phyloP scores from a whole-genome alignment of 2,888 invertebrate genomes.

The Acholoe squamosa region DNA sequence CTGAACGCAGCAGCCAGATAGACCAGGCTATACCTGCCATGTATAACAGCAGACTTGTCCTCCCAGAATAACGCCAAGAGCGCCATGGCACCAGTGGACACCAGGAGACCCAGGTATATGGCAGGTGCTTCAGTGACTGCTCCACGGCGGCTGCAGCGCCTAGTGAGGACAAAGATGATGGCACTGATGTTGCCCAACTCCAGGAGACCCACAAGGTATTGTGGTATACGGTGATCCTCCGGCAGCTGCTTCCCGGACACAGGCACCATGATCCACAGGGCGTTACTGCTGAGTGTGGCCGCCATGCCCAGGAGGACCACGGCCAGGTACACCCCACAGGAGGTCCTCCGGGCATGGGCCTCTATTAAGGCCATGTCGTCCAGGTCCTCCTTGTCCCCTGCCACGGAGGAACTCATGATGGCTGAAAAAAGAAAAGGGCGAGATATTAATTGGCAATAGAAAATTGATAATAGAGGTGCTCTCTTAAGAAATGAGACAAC shows the following conservation, averaged over 20 bases:
- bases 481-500: too few relatives aligned
- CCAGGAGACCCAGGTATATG: constrained; percentile 65
- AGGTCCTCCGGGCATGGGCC: constrained; percentile 47
- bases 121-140: constrained; percentile 66
- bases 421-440: background rate
- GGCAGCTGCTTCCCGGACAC: constrained; percentile 62
- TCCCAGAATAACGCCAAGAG: constrained; percentile 67
- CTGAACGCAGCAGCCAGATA: constrained; percentile 66
- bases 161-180: constrained; percentile 64
- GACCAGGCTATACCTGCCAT: constrained; percentile 65
- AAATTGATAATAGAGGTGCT: too few relatives aligned
- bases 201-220: constrained; percentile 66
- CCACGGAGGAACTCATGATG: constrained; percentile 53
- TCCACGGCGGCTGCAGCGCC: constrained; percentile 52
- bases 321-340: constrained; percentile 50
- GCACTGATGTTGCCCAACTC: constrained; percentile 65
- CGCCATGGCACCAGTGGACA: constrained; percentile 61
- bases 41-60: constrained; percentile 25
- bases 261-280: constrained; percentile 69
- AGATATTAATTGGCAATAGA: too few relatives aligned
- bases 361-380: constrained; percentile 52
- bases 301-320: constrained; percentile 51
- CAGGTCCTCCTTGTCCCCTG: constrained; percentile 54
- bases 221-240: constrained; percentile 64
- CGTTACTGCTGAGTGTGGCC: constrained; percentile 62